These are phyloP conservation scores for Steromphala cineraria DNA, from an alignment of 2,888 invertebrate genomes.

Conservation along the genomic window DNA sequence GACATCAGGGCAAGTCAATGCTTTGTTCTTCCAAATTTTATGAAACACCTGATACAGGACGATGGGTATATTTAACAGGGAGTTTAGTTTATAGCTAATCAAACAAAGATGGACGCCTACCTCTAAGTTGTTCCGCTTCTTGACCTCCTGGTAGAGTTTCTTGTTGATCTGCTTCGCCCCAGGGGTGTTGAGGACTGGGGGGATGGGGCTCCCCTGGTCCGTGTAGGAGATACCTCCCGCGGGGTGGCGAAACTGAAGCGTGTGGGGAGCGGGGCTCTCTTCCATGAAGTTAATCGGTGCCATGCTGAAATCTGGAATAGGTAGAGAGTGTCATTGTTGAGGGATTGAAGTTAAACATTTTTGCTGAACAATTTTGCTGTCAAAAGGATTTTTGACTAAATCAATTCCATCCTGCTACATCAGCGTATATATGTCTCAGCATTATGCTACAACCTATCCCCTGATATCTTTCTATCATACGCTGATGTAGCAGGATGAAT, in stretches of 20 bases:
- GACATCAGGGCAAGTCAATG: no score
- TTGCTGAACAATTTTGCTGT: no score
- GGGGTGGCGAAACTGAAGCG: background rate
- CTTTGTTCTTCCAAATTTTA: no score
- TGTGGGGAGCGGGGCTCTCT: background rate
- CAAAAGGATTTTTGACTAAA: no score
- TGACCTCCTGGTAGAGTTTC: background rate
- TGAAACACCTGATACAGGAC: no score
- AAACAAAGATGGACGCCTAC: background rate
- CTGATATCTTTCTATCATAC: no score
- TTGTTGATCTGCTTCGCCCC: slow-evolving; percentile 29
- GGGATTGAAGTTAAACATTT: background rate
- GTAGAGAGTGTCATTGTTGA: background rate
- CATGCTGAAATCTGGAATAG: background rate
- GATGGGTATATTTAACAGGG: no score
- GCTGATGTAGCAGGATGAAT: no score
- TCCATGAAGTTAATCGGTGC: background rate
- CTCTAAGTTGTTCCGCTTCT: background rate
- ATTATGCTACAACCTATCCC: no score
- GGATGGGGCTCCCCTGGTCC: slow-evolving; percentile 24
- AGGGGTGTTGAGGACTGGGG: slow-evolving; percentile 25
- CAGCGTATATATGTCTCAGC: no score
- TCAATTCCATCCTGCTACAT: no score
- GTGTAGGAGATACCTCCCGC: background rate
- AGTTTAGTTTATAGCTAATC: no score